phyloP scores from a whole-genome alignment of 2,797 vertebrate species.

The Vespertilio murinus region DNA sequence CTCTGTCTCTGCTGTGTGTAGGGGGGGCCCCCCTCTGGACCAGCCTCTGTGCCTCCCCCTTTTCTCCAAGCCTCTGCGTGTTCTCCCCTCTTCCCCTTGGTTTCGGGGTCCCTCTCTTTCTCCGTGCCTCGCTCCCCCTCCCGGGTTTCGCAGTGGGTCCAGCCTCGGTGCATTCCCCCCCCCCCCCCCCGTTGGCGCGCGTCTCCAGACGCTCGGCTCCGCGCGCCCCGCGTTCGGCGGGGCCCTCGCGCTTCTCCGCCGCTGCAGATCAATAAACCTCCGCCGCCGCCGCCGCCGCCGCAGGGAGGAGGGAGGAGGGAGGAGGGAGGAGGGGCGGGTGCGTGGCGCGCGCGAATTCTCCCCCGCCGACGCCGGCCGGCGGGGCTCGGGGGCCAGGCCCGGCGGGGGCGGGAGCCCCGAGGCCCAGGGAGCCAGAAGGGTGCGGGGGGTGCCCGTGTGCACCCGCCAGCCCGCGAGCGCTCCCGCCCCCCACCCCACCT shows the following conservation, averaged over 20 bases:
- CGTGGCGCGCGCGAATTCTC: conserved; percentile 45
- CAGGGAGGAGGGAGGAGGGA: too few relatives aligned
- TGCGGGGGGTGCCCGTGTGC: conserved; percentile 14
- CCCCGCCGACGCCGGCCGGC: neutral
- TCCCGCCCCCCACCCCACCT: neutral
- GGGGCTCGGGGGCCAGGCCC: neutral
- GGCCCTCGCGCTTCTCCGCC: conserved; percentile 71
- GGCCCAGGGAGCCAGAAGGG: neutral
- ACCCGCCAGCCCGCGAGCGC: neutral
- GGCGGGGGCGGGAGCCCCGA: neutral
- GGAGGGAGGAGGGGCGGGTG: conserved; percentile 68
- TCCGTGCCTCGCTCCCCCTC: neutral
- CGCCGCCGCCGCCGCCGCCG: conserved; percentile 72
- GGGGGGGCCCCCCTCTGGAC: conserved; percentile 20
- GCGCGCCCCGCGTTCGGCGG: conserved; percentile 60
- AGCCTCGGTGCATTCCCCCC: neutral
- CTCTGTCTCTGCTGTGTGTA: neutral
- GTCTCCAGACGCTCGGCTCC: neutral
- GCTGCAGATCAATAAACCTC: conserved; percentile 82
- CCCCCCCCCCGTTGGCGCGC: neutral
- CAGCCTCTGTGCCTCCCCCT: neutral
- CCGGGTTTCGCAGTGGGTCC: neutral
- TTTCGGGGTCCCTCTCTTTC: neutral
- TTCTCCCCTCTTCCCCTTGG: neutral
- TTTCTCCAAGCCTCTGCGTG: neutral